Evolutionary conservation across 2,113 vertebrate genomes (phyloP).

Genomic region (Oncorhynchus keta): DNA sequence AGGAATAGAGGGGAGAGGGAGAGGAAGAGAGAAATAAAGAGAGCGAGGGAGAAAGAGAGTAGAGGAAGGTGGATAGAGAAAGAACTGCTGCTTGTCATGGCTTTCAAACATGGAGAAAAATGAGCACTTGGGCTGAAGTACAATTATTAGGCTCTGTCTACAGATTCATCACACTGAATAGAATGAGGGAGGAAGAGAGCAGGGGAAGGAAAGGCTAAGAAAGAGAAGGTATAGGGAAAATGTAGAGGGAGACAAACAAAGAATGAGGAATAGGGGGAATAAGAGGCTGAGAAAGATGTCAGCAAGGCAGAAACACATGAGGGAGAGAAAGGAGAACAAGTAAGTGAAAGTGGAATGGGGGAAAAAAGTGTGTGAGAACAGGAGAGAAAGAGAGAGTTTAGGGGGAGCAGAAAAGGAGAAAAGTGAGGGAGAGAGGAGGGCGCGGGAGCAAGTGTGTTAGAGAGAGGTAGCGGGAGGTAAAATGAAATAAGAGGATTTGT

Average conservation of each 20-base stretch:
- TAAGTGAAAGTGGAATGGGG: no score
- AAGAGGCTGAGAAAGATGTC: no score
- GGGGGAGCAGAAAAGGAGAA: not conserved
- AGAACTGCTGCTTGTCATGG: constrained; percentile 71
- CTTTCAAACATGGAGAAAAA: constrained; percentile 82
- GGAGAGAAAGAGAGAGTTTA: not conserved
- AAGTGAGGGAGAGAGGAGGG: constrained; percentile 10
- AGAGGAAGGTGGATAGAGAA: constrained; percentile 32
- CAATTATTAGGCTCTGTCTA: constrained; percentile 80
- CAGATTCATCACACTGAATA: constrained; percentile 76
- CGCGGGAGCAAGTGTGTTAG: constrained; percentile 27
- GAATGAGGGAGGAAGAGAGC: constrained; percentile 23
- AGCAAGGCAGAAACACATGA: no score
- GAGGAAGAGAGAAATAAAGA: constrained; percentile 39
- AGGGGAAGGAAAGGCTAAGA: not conserved
- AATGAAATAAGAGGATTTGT: constrained; percentile 83
- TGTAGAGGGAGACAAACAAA: no score
- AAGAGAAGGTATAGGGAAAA: constrained; percentile 42
- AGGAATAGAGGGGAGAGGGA: no score
- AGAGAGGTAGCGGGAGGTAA: constrained; percentile 63
- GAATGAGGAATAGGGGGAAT: no score
- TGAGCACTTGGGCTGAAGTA: constrained; percentile 77
- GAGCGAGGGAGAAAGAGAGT: constrained; percentile 27
- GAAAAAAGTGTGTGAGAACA: not conserved
- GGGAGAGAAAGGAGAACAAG: no score